Evolutionary conservation across 1,140 invertebrate genomes (phyloP).

Genomic region (Panagrolaimus sp.): DNA sequence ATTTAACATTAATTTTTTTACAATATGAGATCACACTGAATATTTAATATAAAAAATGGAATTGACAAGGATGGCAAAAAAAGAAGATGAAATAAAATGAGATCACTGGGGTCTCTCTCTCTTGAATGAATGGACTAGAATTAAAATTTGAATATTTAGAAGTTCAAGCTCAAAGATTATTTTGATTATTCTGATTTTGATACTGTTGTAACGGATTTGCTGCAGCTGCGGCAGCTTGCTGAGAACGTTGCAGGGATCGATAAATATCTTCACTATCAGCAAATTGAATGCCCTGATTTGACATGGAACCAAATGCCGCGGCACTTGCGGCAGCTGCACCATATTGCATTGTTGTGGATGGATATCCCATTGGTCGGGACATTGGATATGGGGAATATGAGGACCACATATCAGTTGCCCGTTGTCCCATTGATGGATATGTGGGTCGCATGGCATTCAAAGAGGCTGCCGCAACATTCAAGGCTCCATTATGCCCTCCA

Average conservation of each 20-base stretch:
- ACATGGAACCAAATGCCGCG: background rate
- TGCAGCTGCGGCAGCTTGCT: background rate
- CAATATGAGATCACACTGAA: too few species aligned
- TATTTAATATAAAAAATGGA: too few species aligned
- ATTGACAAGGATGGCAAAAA: too few species aligned
- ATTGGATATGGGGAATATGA: constrained; percentile 31
- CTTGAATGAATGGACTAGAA: too few species aligned
- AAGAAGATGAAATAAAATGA: too few species aligned
- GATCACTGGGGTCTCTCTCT: too few species aligned
- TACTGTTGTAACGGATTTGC: background rate
- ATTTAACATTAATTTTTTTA: too few species aligned
- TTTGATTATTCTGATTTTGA: too few species aligned
- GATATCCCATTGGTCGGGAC: constrained; percentile 43
- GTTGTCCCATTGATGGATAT: constrained; percentile 13
- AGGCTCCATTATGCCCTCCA: constrained; percentile 9
- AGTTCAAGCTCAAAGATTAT: too few species aligned
- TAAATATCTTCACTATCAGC: constrained; percentile 10
- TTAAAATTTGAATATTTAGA: too few species aligned
- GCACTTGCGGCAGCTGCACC: background rate
- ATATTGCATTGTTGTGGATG: constrained; percentile 38
- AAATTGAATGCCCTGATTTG: constrained; percentile 7
- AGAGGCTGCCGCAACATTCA: constrained; percentile 7
- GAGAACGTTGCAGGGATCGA: constrained; percentile 8
- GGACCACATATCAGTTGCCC: constrained; percentile 35
- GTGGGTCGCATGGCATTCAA: constrained; percentile 30